Evolutionary conservation across 2,797 vertebrate species (phyloP).

Genomic region (Rhinoraja longicauda): DNA sequence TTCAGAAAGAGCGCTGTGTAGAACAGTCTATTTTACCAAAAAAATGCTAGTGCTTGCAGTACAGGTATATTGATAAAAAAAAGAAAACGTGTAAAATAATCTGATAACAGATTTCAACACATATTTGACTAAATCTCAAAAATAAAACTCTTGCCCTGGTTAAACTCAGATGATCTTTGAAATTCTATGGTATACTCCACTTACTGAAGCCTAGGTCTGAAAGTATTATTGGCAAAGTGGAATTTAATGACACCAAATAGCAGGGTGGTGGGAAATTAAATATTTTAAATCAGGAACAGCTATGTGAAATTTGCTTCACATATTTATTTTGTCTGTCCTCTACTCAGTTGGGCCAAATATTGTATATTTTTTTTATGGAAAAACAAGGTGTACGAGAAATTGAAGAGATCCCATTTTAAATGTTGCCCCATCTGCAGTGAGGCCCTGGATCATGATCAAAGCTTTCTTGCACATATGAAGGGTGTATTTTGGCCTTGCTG

Average conservation of each 20-base stretch:
- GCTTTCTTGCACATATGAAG: neutral
- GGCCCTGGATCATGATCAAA: neutral
- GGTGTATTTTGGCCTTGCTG: neutral
- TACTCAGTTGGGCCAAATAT: neutral
- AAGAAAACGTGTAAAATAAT: neutral
- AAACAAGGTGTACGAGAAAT: neutral
- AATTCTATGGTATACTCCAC: neutral
- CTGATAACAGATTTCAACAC: neutral
- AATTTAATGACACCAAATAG: too few species aligned
- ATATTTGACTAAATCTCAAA: neutral
- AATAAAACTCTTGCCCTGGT: neutral
- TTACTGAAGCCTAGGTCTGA: neutral
- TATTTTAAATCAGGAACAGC: too few species aligned
- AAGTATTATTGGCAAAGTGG: too few species aligned
- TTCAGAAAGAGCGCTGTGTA: neutral
- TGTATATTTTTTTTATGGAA: neutral
- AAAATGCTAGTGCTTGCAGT: neutral
- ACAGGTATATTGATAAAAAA: neutral
- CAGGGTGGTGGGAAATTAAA: too few species aligned
- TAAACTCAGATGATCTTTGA: neutral
- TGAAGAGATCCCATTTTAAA: neutral
- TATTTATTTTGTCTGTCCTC: too few species aligned
- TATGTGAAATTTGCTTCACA: too few species aligned
- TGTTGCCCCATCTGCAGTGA: neutral
- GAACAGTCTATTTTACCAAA: neutral